Percentiles rank a stretch among this genome's conserved stretches.
These are phyloP conservation scores for Rotaria magnacalcarata DNA, from an alignment of 2,888 invertebrate species.

Conservation along the genomic window DNA sequence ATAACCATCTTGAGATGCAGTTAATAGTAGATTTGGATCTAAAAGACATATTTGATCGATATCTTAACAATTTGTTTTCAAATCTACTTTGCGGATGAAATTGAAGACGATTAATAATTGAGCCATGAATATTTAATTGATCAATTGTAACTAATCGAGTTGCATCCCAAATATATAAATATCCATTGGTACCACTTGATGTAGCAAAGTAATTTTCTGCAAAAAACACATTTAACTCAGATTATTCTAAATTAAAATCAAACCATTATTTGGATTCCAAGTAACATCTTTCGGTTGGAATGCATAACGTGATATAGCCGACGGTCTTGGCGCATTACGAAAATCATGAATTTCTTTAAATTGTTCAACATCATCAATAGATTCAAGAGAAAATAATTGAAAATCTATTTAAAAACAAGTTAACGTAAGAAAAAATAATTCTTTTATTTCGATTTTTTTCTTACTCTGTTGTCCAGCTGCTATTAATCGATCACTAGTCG, in stretches of 20 bases:
- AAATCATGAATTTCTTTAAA: neutral
- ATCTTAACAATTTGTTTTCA: too few relatives aligned
- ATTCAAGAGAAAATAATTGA: conserved; percentile 1
- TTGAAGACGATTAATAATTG: neutral
- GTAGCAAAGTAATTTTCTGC: neutral
- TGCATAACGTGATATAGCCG: neutral
- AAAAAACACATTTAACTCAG: too few relatives aligned
- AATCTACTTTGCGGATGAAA: neutral
- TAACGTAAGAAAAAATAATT: neutral
- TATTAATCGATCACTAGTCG: neutral
- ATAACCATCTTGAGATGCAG: conserved; percentile 1
- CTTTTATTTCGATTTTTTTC: neutral
- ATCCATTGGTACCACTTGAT: neutral
- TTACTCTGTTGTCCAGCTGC: conserved; percentile 18
- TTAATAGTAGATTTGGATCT: neutral
- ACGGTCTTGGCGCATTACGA: neutral
- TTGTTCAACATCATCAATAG: neutral
- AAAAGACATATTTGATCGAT: neutral
- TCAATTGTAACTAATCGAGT: neutral
- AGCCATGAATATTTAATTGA: neutral
- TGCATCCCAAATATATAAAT: neutral
- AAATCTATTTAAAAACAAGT: neutral
- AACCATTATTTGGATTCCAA: conserved; percentile 6
- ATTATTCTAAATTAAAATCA: neutral
- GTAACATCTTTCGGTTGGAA: conserved; percentile 1